Evolutionary conservation across 30 jellyfish, hydroid and myxozoan species (phyloP), one percentile per base, ranked within the genome.

Genomic region (Hydractinia symbiolongicarpus): DNA sequence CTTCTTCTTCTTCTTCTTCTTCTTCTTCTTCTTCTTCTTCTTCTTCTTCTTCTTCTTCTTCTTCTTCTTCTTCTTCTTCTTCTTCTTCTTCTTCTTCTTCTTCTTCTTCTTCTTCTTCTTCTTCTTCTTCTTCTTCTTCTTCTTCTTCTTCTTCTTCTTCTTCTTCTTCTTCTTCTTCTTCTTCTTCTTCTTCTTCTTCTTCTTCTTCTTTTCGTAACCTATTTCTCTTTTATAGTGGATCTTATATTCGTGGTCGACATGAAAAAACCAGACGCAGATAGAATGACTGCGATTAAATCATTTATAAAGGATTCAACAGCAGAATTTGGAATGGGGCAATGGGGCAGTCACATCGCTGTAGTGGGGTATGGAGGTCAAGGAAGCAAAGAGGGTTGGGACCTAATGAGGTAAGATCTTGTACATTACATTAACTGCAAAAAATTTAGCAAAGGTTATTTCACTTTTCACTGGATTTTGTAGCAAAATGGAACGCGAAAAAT

Each of bases 321-420:
- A 17, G 83, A 61, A 9, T 61, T 78, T 40, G 82, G 83, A n/a
- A 15, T 78, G 10, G 83, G 84, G 15, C 44, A 44, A 78, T 56
- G 7, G 21, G 86, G 86, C 44, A 55, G 44, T 9, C 86, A 78
- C 30, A 83, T 78, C 19, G 82, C 21, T 57, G 72, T 78, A 57
- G 86, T 78, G 58, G 86, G 86, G 21, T 78, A 78, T 78, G 86
- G 86, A 15, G 86, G 84, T 9, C 14, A 56, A 55, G 86, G 70
- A 15, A 55, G 30, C 6, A 78, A 78, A 78, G 69, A 54, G 17
- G 86, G 86, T 15, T 78, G 86, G 86, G 86, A 61, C 64, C 52
- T 78, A 44, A 13, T 20, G 44, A 78, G 61, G 71, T 76, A 50
- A 13, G 69, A 58, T 58, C 3, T 58, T 11, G 19, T 11, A 13